Percentiles rank a stretch among this genome's conserved stretches.
Evolutionary conservation across 53 echinoderm and acorn worm genomes (phyloP).

Genomic region (Echinarachnius parma): DNA sequence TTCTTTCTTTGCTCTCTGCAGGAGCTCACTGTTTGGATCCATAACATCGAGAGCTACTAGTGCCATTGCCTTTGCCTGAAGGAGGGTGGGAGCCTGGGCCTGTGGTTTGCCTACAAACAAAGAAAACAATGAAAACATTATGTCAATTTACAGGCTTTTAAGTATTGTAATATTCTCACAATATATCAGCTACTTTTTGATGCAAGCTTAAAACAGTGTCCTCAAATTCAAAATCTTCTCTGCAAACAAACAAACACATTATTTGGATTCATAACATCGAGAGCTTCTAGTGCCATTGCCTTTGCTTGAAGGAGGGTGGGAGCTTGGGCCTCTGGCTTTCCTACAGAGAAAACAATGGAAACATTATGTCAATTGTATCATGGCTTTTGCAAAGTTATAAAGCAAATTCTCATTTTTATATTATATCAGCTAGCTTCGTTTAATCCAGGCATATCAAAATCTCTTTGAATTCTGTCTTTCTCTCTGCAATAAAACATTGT

Average conservation of each 20-base stretch:
- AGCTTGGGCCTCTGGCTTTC: constrained; percentile 69
- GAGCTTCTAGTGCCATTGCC: constrained; percentile 79
- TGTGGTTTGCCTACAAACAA: constrained; percentile 76
- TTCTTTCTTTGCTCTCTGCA: constrained; percentile 1
- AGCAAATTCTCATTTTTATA: no score
- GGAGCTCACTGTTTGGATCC: constrained; percentile 2
- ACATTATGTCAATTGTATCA: no score
- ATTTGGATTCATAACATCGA: constrained; percentile 49
- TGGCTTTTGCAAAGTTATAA: no score
- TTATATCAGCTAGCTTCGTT: no score
- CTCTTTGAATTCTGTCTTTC: background rate
- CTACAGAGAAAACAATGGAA: constrained; percentile 44
- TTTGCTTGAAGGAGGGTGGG: constrained; percentile 90
- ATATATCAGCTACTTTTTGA: no score
- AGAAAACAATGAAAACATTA: no score
- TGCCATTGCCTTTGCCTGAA: constrained; percentile 91
- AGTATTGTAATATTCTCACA: no score
- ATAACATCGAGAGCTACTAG: constrained; percentile 72
- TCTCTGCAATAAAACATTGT: background rate
- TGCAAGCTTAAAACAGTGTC: background rate
- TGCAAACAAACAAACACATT: no score
- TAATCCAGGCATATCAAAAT: no score
- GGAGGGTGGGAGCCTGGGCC: constrained; percentile 79
- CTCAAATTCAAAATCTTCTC: background rate
- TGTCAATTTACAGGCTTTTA: no score